Base-by-base conservation (phyloP, 2,797 vertebrate species). In the Poeciliopsis gracilis region DNA sequence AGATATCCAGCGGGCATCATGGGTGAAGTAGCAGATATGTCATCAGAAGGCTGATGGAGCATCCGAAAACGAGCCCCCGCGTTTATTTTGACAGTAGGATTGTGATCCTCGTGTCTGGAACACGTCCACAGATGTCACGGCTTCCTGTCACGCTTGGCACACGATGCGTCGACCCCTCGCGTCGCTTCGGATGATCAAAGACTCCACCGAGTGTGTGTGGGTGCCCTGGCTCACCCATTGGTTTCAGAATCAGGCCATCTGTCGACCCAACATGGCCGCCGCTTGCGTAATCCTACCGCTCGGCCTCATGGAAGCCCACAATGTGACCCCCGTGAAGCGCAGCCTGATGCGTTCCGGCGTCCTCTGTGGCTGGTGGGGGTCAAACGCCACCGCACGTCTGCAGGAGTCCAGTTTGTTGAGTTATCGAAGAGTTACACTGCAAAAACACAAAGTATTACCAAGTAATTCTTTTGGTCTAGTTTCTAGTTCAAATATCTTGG, bases 201-300 rank as follows among this genome's bases (percentile, higher is more conserved):
- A 13, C 25, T 70, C n/a, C 41, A 70, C 25, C 1, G 15, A 28
- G 38, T 70, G 41, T 45, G 67, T 45, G 67, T n/a, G 67, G 41
- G 41, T 45, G 67, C 13, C 67, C 25, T 69, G 25, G 38, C 10
- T 15, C 28, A 70, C 67, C 67, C 67, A 15, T 8, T 70, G 41
- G 41, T 70, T 70, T 70, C 23, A 70, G 43, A 70, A 70, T 45
- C 23, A n/a, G 38, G 38, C 38, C 66, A 69, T 69, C 67, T 70
- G 67, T 28, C 23, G 25, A 25, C 67, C 23, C 25, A 45, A 45
- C 41, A 70, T 43, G 38, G 38, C 41, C 2, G 67, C 3, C 23
- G 25, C 38, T 43, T 45, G 41, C 41, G 13, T 70, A 70, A 70
- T 70, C 67, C 67, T 70, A 8, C 41, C 67, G 28, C 67, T 45